Conservation (phyloP, 2,113 vertebrate species). For the Butorides virescens region DNA sequence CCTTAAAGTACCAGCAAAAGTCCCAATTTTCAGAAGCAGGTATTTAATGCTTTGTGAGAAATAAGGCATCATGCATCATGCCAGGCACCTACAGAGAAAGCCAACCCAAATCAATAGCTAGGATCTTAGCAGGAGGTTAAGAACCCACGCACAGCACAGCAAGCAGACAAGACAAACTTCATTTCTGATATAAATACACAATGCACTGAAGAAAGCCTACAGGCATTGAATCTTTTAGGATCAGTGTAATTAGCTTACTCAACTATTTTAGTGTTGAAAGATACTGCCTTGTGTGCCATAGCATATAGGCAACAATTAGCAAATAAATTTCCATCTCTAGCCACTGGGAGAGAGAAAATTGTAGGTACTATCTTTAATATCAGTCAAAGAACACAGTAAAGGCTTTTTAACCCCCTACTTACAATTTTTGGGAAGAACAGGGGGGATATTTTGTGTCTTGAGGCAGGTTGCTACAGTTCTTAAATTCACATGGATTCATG, state of each 20-base stretch:
- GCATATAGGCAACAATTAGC: neutral
- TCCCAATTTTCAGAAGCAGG: neutral
- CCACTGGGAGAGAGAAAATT: neutral
- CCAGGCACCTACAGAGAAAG: conserved; percentile 4
- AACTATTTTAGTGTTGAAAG: conserved; percentile 23
- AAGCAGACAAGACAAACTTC: conserved; percentile 31
- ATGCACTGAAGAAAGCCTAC: neutral
- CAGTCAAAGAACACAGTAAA: neutral
- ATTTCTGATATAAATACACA: conserved; percentile 34
- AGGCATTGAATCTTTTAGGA: conserved; percentile 25
- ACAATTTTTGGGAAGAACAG: neutral
- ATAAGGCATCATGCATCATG: neutral
- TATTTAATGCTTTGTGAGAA: conserved; percentile 16
- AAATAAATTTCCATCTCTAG: neutral
- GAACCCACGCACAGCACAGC: conserved; percentile 36
- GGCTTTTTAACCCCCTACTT: neutral
- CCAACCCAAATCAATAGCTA: conserved; percentile 44
- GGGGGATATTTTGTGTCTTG: neutral
- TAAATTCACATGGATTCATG: neutral
- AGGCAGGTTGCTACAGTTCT: neutral
- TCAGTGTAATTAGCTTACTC: conserved; percentile 23
- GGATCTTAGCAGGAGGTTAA: conserved; percentile 53
- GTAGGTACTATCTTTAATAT: neutral
- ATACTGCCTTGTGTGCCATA: neutral
- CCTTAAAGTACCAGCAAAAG: neutral